Conservation (phyloP, 1,140 invertebrate species). For the Caenorhabditis tropicalis region DNA sequence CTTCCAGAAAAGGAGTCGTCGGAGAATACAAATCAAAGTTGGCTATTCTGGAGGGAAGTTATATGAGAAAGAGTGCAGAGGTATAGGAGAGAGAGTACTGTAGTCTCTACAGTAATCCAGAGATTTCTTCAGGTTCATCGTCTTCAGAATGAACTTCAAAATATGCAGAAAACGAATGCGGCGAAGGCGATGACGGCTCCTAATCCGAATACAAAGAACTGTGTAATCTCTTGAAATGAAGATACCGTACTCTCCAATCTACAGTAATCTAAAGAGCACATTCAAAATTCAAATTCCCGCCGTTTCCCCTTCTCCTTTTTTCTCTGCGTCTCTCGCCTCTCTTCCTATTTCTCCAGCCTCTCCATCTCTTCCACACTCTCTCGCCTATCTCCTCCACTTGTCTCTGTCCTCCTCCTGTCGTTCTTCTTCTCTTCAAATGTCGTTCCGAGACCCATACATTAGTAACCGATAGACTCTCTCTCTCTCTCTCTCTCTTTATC, state of each 20-base stretch:
- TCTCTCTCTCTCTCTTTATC: background rate
- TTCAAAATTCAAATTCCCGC: too few relatives aligned
- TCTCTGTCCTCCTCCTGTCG: background rate
- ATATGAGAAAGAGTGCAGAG: slow-evolving; percentile 30
- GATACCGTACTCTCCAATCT: background rate
- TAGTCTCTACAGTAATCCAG: background rate
- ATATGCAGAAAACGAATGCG: background rate
- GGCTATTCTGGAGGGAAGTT: background rate
- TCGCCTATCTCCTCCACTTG: background rate
- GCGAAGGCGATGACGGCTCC: background rate
- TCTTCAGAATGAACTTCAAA: background rate
- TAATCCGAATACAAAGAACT: background rate
- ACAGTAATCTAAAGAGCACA: background rate
- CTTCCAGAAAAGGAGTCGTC: background rate
- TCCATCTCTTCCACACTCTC: background rate
- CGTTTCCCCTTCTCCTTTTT: too few relatives aligned
- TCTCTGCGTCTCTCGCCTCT: background rate
- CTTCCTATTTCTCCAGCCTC: background rate
- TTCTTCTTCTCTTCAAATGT: background rate
- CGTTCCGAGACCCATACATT: background rate
- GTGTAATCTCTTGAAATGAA: background rate
- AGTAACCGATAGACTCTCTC: background rate
- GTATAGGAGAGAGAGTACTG: too few relatives aligned
- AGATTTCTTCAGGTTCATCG: background rate
- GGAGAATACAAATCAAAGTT: background rate